Conservation (phyloP, 2,113 vertebrate genomes). For the Naja naja region DNA sequence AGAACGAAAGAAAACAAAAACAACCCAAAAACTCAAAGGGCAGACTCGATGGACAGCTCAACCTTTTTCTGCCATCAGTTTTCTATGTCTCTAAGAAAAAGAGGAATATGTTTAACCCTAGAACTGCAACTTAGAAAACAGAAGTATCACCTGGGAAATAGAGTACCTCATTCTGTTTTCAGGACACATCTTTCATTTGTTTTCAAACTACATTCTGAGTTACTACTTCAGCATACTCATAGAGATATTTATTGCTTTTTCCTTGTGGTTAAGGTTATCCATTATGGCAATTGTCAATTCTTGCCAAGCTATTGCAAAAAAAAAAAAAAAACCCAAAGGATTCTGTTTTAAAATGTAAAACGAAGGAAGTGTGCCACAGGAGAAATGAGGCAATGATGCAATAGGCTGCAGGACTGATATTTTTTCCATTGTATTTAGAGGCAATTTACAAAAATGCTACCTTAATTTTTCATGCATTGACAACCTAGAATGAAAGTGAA, state of each 20-base stretch:
- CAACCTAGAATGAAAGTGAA: slow-evolving; percentile 33
- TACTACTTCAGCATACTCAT: slow-evolving; percentile 31
- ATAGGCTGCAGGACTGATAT: slow-evolving; percentile 44
- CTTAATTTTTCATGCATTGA: slow-evolving; percentile 39
- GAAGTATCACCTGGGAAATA: background rate
- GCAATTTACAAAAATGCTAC: slow-evolving; percentile 12
- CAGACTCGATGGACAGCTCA: background rate
- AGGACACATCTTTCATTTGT: background rate
- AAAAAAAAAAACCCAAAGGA: background rate
- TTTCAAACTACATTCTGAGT: slow-evolving; percentile 35
- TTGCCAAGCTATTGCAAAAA: slow-evolving; percentile 29
- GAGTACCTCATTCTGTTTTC: slow-evolving; percentile 8
- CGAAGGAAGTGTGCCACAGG: slow-evolving; percentile 45
- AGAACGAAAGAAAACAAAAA: background rate
- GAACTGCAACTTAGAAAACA: background rate
- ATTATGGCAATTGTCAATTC: slow-evolving; percentile 38
- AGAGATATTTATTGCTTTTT: slow-evolving; percentile 50
- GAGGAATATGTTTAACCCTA: background rate
- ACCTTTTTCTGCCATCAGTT: background rate
- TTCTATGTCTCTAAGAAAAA: background rate
- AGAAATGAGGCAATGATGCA: slow-evolving; percentile 26
- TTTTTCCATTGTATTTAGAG: slow-evolving; percentile 36
- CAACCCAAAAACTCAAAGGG: background rate
- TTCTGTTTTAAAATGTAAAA: slow-evolving; percentile 59
- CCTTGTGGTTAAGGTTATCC: slow-evolving; percentile 51